Evolutionary conservation across 2,888 invertebrate genomes (phyloP).

Genomic region (Scrobipalpa atriplicella): DNA sequence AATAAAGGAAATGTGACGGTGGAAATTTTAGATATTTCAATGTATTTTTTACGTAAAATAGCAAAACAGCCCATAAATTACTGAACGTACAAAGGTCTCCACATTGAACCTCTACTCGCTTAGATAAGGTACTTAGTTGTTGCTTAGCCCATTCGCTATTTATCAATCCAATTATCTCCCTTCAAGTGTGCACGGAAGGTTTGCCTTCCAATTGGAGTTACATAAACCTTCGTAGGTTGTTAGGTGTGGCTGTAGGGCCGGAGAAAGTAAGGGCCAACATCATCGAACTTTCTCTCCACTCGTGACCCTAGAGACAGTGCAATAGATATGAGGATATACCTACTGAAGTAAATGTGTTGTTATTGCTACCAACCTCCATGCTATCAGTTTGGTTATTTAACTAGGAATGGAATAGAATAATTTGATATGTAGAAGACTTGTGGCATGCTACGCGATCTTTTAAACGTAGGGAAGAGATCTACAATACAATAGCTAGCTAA

Average conservation of each 20-base stretch:
- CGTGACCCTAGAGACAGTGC: constrained; percentile 52
- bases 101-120: background rate
- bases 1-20: too few species aligned
- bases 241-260: constrained; percentile 48
- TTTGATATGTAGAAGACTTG: too few species aligned
- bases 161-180: constrained; percentile 24
- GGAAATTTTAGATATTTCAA: background rate
- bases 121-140: background rate
- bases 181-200: constrained; percentile 12
- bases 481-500: too few species aligned
- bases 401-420: too few species aligned
- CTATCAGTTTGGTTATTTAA: too few species aligned
- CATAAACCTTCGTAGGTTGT: constrained; percentile 32
- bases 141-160: constrained; percentile 18
- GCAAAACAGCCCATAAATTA: background rate
- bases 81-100: background rate
- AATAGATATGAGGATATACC: constrained; percentile 4
- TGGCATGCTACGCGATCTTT: too few species aligned
- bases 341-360: background rate
- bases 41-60: background rate
- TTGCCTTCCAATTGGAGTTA: constrained; percentile 26
- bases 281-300: constrained; percentile 67
- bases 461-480: too few species aligned
- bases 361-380: background rate
- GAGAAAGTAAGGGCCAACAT: constrained; percentile 74